These are phyloP conservation scores for Salticus scenicus DNA, from an alignment of 2,888 invertebrate species.

Conservation along the genomic window DNA sequence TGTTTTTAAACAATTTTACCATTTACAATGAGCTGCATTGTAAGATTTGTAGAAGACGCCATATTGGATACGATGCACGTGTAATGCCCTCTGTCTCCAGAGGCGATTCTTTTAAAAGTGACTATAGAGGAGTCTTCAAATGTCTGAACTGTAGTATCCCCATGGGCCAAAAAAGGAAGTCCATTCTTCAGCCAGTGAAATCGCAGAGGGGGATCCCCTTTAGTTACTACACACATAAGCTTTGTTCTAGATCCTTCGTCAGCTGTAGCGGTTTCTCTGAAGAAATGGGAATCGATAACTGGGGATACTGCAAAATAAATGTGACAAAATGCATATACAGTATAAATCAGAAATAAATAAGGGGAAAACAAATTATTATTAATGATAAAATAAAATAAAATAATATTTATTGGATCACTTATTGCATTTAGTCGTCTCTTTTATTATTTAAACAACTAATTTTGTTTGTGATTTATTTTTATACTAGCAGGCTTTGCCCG, in stretches of 20 bases:
- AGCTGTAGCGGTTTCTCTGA: slow-evolving; percentile 65
- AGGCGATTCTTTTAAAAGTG: slow-evolving; percentile 75
- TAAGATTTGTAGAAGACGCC: slow-evolving; percentile 70
- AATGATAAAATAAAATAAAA: too few relatives aligned
- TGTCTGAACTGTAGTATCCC: slow-evolving; percentile 73
- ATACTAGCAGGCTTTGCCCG: too few relatives aligned
- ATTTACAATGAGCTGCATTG: slow-evolving; percentile 75
- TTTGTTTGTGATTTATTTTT: too few relatives aligned
- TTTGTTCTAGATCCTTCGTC: slow-evolving; percentile 71
- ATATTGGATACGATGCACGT: slow-evolving; percentile 75
- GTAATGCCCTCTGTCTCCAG: slow-evolving; percentile 75
- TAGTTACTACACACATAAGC: slow-evolving; percentile 71
- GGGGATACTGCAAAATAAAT: slow-evolving; percentile 69
- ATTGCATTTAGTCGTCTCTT: too few relatives aligned
- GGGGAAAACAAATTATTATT: too few relatives aligned
- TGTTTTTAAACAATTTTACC: slow-evolving; percentile 73
- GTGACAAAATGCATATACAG: too few relatives aligned
- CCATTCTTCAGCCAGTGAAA: slow-evolving; percentile 76
- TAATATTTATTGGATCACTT: too few relatives aligned
- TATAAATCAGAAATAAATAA: too few relatives aligned
- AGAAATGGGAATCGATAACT: slow-evolving; percentile 71
- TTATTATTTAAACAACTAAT: too few relatives aligned
- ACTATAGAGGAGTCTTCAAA: slow-evolving; percentile 75
- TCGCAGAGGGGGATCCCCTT: slow-evolving; percentile 75
- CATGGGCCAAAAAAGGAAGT: slow-evolving; percentile 73